Conservation (phyloP, 2,797 vertebrate species). For the Pempheris klunzingeri region DNA sequence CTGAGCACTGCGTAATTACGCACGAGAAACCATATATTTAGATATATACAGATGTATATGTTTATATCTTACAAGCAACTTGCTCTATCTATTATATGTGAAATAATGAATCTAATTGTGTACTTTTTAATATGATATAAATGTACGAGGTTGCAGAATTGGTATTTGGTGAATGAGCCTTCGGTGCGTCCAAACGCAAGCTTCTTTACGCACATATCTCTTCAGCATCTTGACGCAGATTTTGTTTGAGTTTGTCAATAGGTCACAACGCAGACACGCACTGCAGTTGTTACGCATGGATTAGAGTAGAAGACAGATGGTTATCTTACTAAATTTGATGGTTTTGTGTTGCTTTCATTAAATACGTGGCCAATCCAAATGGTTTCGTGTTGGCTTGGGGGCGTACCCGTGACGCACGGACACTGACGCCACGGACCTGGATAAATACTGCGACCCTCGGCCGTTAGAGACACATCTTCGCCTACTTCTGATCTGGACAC, state of each 20-base stretch:
- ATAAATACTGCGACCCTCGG: constrained; percentile 80
- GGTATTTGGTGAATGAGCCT: background rate
- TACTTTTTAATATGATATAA: background rate
- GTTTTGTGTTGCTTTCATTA: constrained; percentile 76
- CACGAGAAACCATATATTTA: background rate
- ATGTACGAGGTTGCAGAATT: background rate
- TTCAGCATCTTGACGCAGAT: constrained; percentile 42
- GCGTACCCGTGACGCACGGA: constrained; percentile 84
- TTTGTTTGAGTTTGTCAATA: constrained; percentile 49
- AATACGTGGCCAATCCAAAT: constrained; percentile 58
- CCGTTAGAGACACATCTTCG: constrained; percentile 57
- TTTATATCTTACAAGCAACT: background rate
- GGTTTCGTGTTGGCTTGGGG: constrained; percentile 77
- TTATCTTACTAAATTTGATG: constrained; percentile 64
- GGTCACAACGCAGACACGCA: constrained; percentile 72
- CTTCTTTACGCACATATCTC: constrained; percentile 65
- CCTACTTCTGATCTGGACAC: constrained; percentile 32
- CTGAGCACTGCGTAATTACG: constrained; percentile 58
- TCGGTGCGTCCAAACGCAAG: background rate
- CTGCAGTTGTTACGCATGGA: constrained; percentile 66
- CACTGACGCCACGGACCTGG: constrained; percentile 71
- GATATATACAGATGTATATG: no score
- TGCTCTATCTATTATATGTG: background rate
- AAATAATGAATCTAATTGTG: background rate
- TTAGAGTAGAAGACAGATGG: constrained; percentile 80